Percentiles rank a stretch among this genome's conserved stretches.
These are phyloP conservation scores for Seira musarum DNA, from an alignment of 2,888 invertebrate genomes.

Conservation along the genomic window DNA sequence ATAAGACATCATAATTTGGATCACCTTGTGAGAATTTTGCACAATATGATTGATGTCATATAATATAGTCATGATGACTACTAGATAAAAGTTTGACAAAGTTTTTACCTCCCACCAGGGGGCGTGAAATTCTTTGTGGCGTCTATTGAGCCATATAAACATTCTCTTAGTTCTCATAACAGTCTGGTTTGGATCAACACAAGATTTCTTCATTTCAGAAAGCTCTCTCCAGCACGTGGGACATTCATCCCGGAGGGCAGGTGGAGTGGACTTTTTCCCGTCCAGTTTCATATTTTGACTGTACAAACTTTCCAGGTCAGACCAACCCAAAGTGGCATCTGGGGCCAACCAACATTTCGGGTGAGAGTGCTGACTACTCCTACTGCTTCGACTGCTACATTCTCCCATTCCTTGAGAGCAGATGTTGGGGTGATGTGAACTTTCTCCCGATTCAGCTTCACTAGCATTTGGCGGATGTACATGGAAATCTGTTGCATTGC, in stretches of 20 bases:
- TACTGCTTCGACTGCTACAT: conserved; percentile 17
- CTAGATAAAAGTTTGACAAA: not conserved
- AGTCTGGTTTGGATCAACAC: conserved; percentile 63
- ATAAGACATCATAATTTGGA: too few relatives aligned
- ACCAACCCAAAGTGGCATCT: conserved; percentile 68
- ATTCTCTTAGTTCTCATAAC: conserved; percentile 68
- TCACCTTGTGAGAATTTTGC: conserved; percentile 65
- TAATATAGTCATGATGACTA: not conserved
- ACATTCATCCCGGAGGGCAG: conserved; percentile 64
- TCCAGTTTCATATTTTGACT: conserved; percentile 66
- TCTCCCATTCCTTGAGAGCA: not conserved
- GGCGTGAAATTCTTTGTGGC: conserved; percentile 67
- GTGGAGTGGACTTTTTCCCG: conserved; percentile 26
- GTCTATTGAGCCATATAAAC: conserved; percentile 69
- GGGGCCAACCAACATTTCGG: conserved; percentile 68
- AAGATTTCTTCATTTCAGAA: conserved; percentile 62
- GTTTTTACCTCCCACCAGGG: conserved; percentile 69
- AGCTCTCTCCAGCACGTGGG: conserved; percentile 68
- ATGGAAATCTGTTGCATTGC: not conserved
- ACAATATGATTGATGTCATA: conserved; percentile 49
- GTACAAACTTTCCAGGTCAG: conserved; percentile 67
- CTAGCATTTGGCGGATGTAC: not conserved
- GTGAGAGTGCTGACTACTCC: conserved; percentile 60
- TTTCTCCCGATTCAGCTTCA: not conserved
- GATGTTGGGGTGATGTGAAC: conserved; percentile 9